Evolutionary conservation across 2,797 vertebrate genomes (phyloP), one percentile per base, ranked within the genome.

Genomic region (Peromyscus attwateri): DNA sequence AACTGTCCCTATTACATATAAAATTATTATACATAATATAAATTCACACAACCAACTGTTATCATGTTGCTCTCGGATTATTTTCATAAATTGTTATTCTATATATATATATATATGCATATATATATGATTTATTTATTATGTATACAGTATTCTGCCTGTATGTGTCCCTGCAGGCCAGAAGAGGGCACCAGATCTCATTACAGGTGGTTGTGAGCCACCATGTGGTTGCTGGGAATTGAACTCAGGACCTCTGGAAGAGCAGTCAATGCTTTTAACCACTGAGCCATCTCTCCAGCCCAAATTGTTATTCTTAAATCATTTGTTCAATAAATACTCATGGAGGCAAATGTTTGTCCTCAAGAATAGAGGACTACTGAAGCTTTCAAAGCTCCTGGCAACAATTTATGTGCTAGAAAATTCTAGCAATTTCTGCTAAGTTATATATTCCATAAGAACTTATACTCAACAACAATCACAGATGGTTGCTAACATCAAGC

Each of bases 231-330:
- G 43, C 43, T 43, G 43, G 43, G 43, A 43, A 43, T 43, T 43
- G 43, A 43, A 43, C 43, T 43, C 43, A 43, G 43, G 43, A 43
- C 43, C 43, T 43, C 43, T 43, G 43, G 43, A 43, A 43, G 43
- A 43, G 43, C 43, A 43, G 43, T 43, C 43, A 43, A 5, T 5
- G 43, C 4, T 43, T 5, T 43, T 43, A 43, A 43, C 43, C 43
- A 43, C 43, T 43, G 43, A 43, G 43, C 43, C 43, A 43, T 43
- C 43, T 43, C 43, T 43, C 43, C 43, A 43, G 43, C 43, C 43
- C 43, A 95, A 88, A 34, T 52, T 34, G 1, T 60, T 70, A 29
- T 46, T 95, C 68, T 92, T 92, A 88, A 91, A 34, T 87, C 70
- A 43, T 1, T 88, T 90, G 14, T 77, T 89, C 75, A 87, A 73